Evolutionary conservation across 53 echinoderm and acorn worm genomes (phyloP).

Genomic region (Mesocentrotus franciscanus): DNA sequence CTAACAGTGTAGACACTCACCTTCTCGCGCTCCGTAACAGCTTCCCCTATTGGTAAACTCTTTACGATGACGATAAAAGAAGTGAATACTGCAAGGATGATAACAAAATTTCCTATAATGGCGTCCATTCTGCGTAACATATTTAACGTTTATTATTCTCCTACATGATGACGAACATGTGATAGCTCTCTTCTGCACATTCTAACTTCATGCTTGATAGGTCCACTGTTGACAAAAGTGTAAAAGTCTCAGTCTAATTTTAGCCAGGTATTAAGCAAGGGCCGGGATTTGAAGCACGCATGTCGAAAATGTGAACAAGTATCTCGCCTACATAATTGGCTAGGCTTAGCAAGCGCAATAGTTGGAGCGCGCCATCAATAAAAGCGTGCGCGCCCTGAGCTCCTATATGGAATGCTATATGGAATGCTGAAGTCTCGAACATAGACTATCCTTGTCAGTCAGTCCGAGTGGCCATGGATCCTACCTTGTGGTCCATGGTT

Average conservation of each 20-base stretch:
- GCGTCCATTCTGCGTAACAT: not conserved
- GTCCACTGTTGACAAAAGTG: not conserved
- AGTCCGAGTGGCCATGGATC: no score
- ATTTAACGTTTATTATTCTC: not conserved
- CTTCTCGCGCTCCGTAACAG: not conserved
- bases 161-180: not conserved
- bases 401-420: no score
- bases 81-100: not conserved
- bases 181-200: not conserved
- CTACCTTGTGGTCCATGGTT: no score
- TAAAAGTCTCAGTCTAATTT: not conserved
- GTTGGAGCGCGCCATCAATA: no score
- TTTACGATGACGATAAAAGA: not conserved
- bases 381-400: no score
- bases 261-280: no score
- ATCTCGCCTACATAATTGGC: no score
- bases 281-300: no score
- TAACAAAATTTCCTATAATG: not conserved
- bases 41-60: not conserved
- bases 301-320: no score
- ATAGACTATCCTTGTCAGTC: no score
- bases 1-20: conserved; percentile 5
- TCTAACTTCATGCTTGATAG: not conserved
- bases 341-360: no score
- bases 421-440: no score